A percentile compares a stretch with the other conserved stretches of the same genome.
phyloP scores from a whole-genome alignment of 1,140 invertebrate species.

The Pectinophora gossypiella region DNA sequence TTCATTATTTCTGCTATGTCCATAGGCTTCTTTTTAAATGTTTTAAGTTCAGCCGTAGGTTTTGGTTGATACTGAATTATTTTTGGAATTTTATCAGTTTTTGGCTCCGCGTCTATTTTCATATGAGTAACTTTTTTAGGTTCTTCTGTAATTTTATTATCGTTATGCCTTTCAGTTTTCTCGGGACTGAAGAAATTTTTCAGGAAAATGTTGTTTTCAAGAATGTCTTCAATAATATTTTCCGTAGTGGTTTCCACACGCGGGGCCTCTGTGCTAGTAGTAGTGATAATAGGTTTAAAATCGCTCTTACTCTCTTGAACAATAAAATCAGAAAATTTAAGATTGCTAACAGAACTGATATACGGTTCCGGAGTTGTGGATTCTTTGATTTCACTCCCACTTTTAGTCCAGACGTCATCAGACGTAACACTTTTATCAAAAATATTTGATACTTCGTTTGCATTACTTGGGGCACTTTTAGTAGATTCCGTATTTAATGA shows the following conservation, averaged over 20 bases:
- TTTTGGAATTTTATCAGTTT: conserved; percentile 38
- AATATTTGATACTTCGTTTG: neutral
- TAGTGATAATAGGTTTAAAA: conserved; percentile 37
- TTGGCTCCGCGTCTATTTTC: conserved; percentile 16
- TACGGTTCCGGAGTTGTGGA: neutral
- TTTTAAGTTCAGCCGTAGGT: conserved; percentile 38
- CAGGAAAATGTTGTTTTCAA: conserved; percentile 51
- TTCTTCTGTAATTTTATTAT: conserved; percentile 18
- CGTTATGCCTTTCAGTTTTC: conserved; percentile 18
- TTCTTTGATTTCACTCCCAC: conserved; percentile 1
- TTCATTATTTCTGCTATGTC: conserved; percentile 50
- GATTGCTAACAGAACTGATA: conserved; percentile 7
- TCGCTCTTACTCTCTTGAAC: conserved; percentile 26
- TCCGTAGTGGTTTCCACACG: conserved; percentile 25
- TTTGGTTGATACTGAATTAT: conserved; percentile 31
- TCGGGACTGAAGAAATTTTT: conserved; percentile 41
- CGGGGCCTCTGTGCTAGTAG: conserved; percentile 11
- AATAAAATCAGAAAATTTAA: conserved; percentile 30
- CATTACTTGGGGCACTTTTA: conserved; percentile 3
- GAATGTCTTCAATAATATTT: conserved; percentile 30
- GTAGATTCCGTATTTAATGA: conserved; percentile 9
- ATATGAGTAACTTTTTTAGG: conserved; percentile 12
- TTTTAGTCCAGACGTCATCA: neutral
- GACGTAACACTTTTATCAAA: neutral
- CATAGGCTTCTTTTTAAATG: conserved; percentile 34